phyloP scores from a whole-genome alignment of 2,888 invertebrate species.

The Leptinotarsa haldemani region DNA sequence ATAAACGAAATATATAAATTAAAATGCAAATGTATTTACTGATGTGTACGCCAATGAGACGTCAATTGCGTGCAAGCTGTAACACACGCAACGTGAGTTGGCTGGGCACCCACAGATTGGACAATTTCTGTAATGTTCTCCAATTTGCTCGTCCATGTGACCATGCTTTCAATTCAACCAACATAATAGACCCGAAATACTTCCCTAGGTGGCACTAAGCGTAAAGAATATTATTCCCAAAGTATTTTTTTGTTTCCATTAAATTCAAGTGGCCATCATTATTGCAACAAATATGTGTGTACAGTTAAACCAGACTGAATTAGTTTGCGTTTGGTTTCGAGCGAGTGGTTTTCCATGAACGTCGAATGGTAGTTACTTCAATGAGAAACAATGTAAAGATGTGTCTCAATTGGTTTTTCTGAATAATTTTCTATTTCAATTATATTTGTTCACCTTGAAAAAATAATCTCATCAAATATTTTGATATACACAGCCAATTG shows the following conservation, averaged over 20 bases:
- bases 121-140: conserved; percentile 55
- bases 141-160: conserved; percentile 49
- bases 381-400: neutral
- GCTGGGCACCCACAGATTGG: conserved; percentile 54
- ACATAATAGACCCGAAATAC: conserved; percentile 41
- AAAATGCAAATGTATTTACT: too few relatives aligned
- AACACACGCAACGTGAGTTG: conserved; percentile 44
- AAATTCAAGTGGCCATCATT: conserved; percentile 9
- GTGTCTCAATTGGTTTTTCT: neutral
- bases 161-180: conserved; percentile 46
- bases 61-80: conserved; percentile 30
- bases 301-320: neutral
- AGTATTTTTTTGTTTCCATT: neutral
- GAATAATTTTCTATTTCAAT: neutral
- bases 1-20: too few relatives aligned
- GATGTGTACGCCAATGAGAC: conserved; percentile 18
- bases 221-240: conserved; percentile 31
- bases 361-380: neutral
- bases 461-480: neutral
- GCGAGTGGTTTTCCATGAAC: neutral
- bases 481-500: too few relatives aligned
- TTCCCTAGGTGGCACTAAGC: conserved; percentile 43
- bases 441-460: neutral
- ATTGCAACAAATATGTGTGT: neutral
- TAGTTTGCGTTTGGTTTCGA: conserved; percentile 4